These are phyloP conservation scores for Popillia japonica DNA, from an alignment of 1,140 invertebrate species.

Conservation along the genomic window DNA sequence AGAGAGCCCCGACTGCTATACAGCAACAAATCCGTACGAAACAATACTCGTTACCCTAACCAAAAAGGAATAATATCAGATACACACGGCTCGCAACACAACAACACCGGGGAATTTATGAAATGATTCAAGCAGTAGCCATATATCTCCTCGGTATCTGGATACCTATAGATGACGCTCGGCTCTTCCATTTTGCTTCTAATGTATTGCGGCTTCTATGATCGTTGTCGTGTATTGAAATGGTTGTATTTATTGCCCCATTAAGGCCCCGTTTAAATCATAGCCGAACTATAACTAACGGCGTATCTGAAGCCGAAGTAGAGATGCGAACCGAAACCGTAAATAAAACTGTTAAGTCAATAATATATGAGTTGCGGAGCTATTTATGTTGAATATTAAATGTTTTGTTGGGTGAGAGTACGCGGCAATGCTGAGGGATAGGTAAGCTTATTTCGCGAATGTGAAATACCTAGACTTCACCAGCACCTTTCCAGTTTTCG, in stretches of 20 bases:
- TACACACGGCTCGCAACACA: constrained; percentile 35
- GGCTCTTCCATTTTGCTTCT: constrained; percentile 54
- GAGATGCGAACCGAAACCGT: constrained; percentile 44
- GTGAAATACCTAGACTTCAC: neutral
- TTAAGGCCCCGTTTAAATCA: constrained; percentile 59
- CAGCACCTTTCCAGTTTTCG: constrained; percentile 18
- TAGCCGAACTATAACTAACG: constrained; percentile 58
- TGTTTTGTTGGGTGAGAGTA: constrained; percentile 20
- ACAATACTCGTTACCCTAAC: constrained; percentile 32
- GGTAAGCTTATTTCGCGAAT: neutral
- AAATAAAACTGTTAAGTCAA: constrained; percentile 45
- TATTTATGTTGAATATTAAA: constrained; percentile 39
- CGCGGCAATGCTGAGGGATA: constrained; percentile 3
- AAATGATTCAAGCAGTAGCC: constrained; percentile 49
- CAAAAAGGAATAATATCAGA: constrained; percentile 38
- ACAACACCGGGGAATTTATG: constrained; percentile 45
- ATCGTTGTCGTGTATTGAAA: constrained; percentile 60
- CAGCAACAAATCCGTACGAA: constrained; percentile 25
- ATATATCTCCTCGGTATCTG: constrained; percentile 49
- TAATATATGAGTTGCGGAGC: constrained; percentile 37
- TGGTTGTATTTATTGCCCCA: constrained; percentile 59
- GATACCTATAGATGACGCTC: constrained; percentile 51
- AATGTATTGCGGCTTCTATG: constrained; percentile 56
- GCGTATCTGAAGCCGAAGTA: constrained; percentile 48
- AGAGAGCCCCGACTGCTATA: constrained; percentile 7